A percentile compares a stretch with the other conserved stretches of the same genome.
phyloP scores from a whole-genome alignment of 2,797 vertebrate species.

The Vespertilio murinus region DNA sequence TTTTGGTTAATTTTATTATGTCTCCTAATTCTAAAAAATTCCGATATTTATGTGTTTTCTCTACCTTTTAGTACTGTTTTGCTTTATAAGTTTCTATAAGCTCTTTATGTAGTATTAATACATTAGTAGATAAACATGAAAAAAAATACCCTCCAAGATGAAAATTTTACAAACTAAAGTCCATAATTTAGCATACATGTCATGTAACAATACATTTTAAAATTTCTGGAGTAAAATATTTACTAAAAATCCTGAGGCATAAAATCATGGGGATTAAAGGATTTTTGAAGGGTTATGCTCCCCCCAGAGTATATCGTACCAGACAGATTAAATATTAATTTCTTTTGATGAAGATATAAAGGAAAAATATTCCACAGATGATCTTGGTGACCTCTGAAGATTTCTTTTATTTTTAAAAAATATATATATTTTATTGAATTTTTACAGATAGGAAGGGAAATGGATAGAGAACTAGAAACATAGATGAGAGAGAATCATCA shows the following conservation, averaged over 20 bases:
- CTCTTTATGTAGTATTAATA: not conserved
- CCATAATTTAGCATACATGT: conserved; percentile 9
- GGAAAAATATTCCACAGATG: not conserved
- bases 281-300: conserved; percentile 1
- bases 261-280: conserved; percentile 48
- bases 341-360: conserved; percentile 43
- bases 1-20: not conserved
- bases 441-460: too few species aligned
- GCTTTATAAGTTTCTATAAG: not conserved
- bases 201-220: not conserved
- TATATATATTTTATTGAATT: not conserved
- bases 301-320: not conserved
- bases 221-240: conserved; percentile 66
- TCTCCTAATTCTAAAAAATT: not conserved
- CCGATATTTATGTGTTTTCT: not conserved
- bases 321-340: conserved; percentile 64
- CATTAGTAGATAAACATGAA: conserved; percentile 20
- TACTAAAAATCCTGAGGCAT: conserved; percentile 57
- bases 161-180: conserved; percentile 19
- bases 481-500: too few species aligned
- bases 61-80: conserved; percentile 10
- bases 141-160: not conserved
- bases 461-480: too few species aligned
- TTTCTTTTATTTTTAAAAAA: too few species aligned
- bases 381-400: not conserved